Evolutionary conservation across 2,113 vertebrate species (phyloP).

Genomic region (Petrocephalus zakoni): DNA sequence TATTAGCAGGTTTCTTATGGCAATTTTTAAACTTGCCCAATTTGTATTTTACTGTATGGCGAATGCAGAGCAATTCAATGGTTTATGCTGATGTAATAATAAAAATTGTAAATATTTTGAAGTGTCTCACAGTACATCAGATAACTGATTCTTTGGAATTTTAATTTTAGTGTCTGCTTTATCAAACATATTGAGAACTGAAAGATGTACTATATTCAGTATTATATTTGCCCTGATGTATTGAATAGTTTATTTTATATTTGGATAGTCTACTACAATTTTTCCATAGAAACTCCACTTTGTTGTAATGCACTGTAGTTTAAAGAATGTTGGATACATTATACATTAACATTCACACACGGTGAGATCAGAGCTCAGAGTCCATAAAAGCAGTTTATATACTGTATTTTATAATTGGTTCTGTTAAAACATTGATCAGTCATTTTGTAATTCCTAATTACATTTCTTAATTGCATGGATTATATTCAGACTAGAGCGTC

Average conservation of each 20-base stretch:
- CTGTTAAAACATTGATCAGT: not conserved
- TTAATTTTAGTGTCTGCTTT: constrained; percentile 42
- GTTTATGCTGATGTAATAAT: constrained; percentile 57
- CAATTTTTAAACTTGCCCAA: constrained; percentile 74
- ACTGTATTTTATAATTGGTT: not conserved
- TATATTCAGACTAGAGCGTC: not conserved
- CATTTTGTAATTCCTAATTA: not conserved
- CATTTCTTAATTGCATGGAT: not conserved
- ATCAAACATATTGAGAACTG: not conserved
- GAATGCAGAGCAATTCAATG: constrained; percentile 42
- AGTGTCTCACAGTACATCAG: constrained; percentile 60
- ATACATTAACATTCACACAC: not conserved
- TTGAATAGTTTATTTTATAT: not conserved
- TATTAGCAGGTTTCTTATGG: constrained; percentile 76
- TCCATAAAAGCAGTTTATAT: not conserved
- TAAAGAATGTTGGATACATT: not conserved
- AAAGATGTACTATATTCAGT: not conserved
- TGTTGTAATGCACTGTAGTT: not conserved
- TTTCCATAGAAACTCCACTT: constrained; percentile 21
- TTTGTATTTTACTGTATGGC: constrained; percentile 82
- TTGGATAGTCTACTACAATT: too few species aligned
- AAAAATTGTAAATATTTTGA: constrained; percentile 77
- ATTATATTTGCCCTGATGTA: not conserved
- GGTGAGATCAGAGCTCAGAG: not conserved
- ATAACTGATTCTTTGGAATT: constrained; percentile 54